phyloP scores from a whole-genome alignment of 1,140 invertebrate species.

The Megathymus violae region DNA sequence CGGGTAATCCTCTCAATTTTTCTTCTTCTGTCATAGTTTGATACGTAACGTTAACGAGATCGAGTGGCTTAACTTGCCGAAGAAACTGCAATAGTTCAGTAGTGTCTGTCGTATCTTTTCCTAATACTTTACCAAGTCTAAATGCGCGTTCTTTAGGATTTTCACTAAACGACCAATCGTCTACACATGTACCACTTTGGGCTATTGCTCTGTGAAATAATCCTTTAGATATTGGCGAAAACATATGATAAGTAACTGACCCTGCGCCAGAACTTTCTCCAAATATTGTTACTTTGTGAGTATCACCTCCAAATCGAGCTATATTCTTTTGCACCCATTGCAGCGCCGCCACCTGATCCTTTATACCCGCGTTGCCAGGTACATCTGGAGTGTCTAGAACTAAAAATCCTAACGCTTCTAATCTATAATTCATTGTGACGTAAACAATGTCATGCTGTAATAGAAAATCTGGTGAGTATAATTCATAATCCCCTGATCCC shows the following conservation, averaged over 20 bases:
- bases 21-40: constrained; percentile 51
- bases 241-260: constrained; percentile 87
- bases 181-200: constrained; percentile 86
- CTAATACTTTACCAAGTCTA: constrained; percentile 57
- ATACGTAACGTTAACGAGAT: constrained; percentile 55
- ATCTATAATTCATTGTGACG: constrained; percentile 87
- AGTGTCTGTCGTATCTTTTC: constrained; percentile 61
- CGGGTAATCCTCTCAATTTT: constrained; percentile 64
- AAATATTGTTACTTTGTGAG: constrained; percentile 87
- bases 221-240: constrained; percentile 86
- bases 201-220: constrained; percentile 74
- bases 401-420: constrained; percentile 86
- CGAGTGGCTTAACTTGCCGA: constrained; percentile 52
- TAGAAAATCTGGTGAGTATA: constrained; percentile 85
- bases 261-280: constrained; percentile 89
- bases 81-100: constrained; percentile 67
- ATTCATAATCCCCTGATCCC: constrained; percentile 79
- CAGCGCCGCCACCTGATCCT: constrained; percentile 85
- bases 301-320: constrained; percentile 88
- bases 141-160: constrained; percentile 57
- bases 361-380: constrained; percentile 86
- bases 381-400: constrained; percentile 82
- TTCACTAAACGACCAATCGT: constrained; percentile 72
- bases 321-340: constrained; percentile 73
- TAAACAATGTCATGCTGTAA: constrained; percentile 86